These are phyloP conservation scores for Picus viridis DNA, from an alignment of 2,797 vertebrate species.

Conservation along the genomic window DNA sequence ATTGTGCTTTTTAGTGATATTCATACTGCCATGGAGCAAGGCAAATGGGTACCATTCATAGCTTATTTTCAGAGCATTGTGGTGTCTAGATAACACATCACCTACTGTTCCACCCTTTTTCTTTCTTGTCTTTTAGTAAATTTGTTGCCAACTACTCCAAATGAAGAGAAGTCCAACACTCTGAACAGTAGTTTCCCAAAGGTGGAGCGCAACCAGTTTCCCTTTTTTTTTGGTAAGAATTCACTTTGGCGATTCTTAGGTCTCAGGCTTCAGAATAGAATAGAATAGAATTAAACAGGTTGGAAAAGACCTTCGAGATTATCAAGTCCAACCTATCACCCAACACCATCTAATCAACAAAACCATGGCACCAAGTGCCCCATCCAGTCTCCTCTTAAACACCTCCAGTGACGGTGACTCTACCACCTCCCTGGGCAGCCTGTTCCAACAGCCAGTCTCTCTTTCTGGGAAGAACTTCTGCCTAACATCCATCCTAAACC, in stretches of 20 bases:
- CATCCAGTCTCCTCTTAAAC: no score
- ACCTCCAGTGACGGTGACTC: no score
- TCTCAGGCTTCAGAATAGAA: not conserved
- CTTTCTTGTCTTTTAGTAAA: constrained; percentile 12
- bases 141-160: not conserved
- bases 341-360: no score
- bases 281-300: no score
- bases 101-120: not conserved
- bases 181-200: not conserved
- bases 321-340: no score
- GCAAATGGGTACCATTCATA: not conserved
- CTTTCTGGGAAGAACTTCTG: no score
- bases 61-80: not conserved
- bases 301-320: no score
- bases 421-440: no score
- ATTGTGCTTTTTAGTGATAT: not conserved
- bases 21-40: not conserved
- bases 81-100: not conserved
- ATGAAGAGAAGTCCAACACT: not conserved
- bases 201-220: not conserved
- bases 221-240: constrained; percentile 56
- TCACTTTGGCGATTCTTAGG: not conserved
- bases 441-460: no score
- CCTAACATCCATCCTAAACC: no score
- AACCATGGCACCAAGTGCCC: no score